A percentile compares a stretch with the other conserved stretches of the same genome.
Conservation (phyloP, 2,888 invertebrate genomes). For the Coecobrya sp. region DNA sequence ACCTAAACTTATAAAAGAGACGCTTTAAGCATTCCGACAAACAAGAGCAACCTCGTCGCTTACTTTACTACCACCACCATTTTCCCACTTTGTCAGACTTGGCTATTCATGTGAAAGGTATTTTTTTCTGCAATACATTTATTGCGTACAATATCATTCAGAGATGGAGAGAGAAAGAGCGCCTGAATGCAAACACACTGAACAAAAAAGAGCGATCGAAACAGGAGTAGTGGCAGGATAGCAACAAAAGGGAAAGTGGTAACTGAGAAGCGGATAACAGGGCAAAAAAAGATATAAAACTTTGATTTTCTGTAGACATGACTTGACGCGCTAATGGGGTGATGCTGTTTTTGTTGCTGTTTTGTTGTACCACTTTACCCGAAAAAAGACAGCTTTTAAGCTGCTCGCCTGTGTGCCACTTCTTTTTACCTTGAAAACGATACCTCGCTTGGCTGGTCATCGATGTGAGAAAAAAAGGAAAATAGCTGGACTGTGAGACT, state of each 20-base stretch:
- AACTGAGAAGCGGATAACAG: constrained; percentile 29
- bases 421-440: constrained; percentile 36
- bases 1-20: constrained; percentile 1
- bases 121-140: constrained; percentile 19
- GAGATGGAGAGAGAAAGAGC: background rate
- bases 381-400: background rate
- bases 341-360: constrained; percentile 58
- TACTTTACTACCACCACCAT: constrained; percentile 5
- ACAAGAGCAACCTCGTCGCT: constrained; percentile 9
- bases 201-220: background rate
- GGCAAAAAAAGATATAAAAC: constrained; percentile 64
- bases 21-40: constrained; percentile 59
- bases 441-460: background rate
- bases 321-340: constrained; percentile 73
- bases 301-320: constrained; percentile 77
- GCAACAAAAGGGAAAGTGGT: constrained; percentile 33
- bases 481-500: constrained; percentile 32
- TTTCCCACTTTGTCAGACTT: background rate
- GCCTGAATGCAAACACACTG: constrained; percentile 44
- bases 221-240: background rate
- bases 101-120: background rate
- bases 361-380: constrained; percentile 49
- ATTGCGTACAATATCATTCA: constrained; percentile 22
- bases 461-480: background rate
- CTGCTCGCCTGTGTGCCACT: background rate